Evolutionary conservation across 2,113 vertebrate species (phyloP), one percentile per base, ranked within the genome.

Genomic region (Cheilinus undulatus): DNA sequence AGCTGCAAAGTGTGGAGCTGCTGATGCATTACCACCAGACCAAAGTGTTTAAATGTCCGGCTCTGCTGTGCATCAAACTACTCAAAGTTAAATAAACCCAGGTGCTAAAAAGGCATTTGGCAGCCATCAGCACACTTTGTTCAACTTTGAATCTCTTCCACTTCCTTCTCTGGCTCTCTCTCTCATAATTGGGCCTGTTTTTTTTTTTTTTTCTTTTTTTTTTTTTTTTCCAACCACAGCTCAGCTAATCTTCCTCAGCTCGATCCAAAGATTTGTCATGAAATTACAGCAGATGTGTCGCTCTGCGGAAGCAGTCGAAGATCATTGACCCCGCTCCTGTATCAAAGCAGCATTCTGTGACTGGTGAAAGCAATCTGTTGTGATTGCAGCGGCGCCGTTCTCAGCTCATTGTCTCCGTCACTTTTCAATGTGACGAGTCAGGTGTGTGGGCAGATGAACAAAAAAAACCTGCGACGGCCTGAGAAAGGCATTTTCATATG

Each of bases 381-480:
- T 74, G 59, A 76, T 65, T 82, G 62, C 45, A 62, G 46, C 24
- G 0, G 42, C 22, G 28, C 14, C 28, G 54, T 59, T 72, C 69
- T 48, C 11, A 12, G 45, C 74, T 73, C 42, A 73, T 76, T 81
- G 77, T 80, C 73, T 76, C 57, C 49, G 58, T 83, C 56, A 66
- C 61, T 46, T 70, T 40, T 51, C 48, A 83, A 74, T 77, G 74
- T 74, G 70, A 78, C 24, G 42, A 78, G 57, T 20, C 63, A 57
- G 82, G 38, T 69, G 75, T 71, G 82, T 76, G 71, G 76, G 73
- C 54, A 49, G 79, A 78, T 69, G 11, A 64, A 71, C 61, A 76
- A 79, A 82, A 66, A 52, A 22, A 66, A 61, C 36, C 65, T 28
- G 50, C 7, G 52, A 61, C 26, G 59, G 42, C 40, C 27, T 1